Evolutionary conservation across 2,888 invertebrate species (phyloP), one percentile per base, ranked within the genome.

Genomic region (Macropis europaea): DNA sequence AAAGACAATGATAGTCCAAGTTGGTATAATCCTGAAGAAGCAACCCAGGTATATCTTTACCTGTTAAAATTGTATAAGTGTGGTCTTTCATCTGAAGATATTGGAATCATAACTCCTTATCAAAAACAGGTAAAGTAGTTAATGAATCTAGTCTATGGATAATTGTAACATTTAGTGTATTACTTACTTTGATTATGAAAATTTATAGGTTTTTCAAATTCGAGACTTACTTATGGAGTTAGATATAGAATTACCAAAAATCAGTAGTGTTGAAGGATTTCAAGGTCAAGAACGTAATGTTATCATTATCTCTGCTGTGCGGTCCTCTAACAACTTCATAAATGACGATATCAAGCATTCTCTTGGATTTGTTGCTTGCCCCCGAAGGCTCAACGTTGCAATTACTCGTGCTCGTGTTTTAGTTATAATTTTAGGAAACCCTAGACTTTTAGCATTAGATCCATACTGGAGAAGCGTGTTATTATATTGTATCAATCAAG

Each of bases 21-120:
- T 2, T 97, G 97, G 96, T 97, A 93, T 84, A 99, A 99, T 91
- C 94, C 95, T 0, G 93, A 94, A 73, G 98, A 99, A 91, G 95
- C 95, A 0, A 91, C 91, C 0, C 92, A 92, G 87, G 92, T 94
- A 0, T 92, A 94, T 72, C 90, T 91, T 57, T 95, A 95, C 83
- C 86, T 95, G 9, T 91, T 92, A 77, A 91, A 93, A 79, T 90
- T 97, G 1, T 95, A 95, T 77, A 92, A 93, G 69, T 90, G 91
- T 53, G 93, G 93, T 22, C 84, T 97, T n/a, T 87, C 85, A 0
- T 90, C 93, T 0, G 92, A 93, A 53, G 95, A 97, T 79, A 93
- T 99, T 84, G 99, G 98, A 2, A 94, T 99, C 62, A 96, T 99
- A 70, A 95, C 98, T 11, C 98, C 98, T 0, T 99, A 99, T 86